Percentiles rank a stretch among this genome's conserved stretches.
Conservation (phyloP, 2,888 invertebrate species). For the Scaptomyza cyrtandrae region DNA sequence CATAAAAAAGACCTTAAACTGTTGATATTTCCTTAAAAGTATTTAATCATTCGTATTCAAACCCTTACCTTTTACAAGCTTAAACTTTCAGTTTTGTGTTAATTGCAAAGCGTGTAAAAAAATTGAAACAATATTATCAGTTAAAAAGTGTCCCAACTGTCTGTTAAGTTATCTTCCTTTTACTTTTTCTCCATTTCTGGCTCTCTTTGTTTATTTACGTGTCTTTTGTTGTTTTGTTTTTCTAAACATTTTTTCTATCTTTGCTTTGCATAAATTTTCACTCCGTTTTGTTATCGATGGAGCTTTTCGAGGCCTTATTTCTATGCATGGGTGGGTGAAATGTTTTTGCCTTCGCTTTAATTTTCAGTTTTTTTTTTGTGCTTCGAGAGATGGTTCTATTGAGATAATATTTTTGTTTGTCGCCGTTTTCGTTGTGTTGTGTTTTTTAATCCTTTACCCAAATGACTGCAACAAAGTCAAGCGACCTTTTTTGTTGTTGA, state of each 20-base stretch:
- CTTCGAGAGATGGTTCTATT: constrained; percentile 73
- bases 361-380: constrained; percentile 45
- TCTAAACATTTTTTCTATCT: constrained; percentile 54
- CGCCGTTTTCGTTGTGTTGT: constrained; percentile 38
- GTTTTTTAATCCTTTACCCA: constrained; percentile 75
- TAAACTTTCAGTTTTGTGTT: constrained; percentile 27
- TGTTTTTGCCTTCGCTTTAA: constrained; percentile 54
- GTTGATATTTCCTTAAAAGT: not conserved
- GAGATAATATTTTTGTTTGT: constrained; percentile 74
- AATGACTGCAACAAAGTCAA: constrained; percentile 54
- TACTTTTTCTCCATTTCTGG: constrained; percentile 1
- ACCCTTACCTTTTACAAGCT: constrained; percentile 10
- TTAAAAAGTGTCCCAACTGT: constrained; percentile 42
- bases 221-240: constrained; percentile 45
- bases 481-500: constrained; percentile 25
- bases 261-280: constrained; percentile 77
- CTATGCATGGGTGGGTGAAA: constrained; percentile 24
- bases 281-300: constrained; percentile 69
- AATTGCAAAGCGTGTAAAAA: constrained; percentile 28
- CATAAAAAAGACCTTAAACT: not conserved
- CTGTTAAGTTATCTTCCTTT: constrained; percentile 17
- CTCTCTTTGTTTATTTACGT: constrained; percentile 19
- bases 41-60: not conserved
- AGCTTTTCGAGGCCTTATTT: constrained; percentile 23
- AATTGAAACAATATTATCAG: constrained; percentile 52